Base-by-base conservation (phyloP, 1,140 invertebrate genomes). In the Riptortus pedestris region DNA sequence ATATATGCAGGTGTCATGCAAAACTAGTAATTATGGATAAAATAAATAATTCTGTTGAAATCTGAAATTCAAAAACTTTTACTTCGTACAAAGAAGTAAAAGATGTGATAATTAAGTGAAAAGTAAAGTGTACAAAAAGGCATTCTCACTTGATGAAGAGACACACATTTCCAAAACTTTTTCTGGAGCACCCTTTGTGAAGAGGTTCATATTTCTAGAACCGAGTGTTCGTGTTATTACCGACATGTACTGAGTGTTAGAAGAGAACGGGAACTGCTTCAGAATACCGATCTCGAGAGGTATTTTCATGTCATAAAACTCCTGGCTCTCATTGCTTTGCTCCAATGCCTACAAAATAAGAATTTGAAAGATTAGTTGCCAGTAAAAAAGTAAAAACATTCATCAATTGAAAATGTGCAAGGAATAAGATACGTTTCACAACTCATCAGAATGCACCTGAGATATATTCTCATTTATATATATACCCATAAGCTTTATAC, bases 101-200 rank as follows among this genome's bases (percentile, higher is more conserved):
- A n/a, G n/a, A n/a, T n/a, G n/a, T n/a, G n/a, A n/a, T n/a, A n/a
- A n/a, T n/a, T n/a, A n/a, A n/a, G n/a, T n/a, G n/a, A n/a, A n/a
- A n/a, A n/a, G n/a, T n/a, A n/a, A n/a, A n/a, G n/a, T n/a, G n/a
- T n/a, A n/a, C n/a, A n/a, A n/a, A n/a, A n/a, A n/a, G n/a, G n/a
- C n/a, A n/a, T n/a, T n/a, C 74, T 71, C 74, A 85, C 83, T 75
- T 65, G 85, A 80, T 63, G 83, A 78, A 58, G 78, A 76, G 62
- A 71, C 75, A 55, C 83, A 86, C 1, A 87, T 74, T 51, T 80
- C 79, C 1, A 77, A 72, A 38, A 95, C 86, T 78, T 90, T 92
- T 76, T 96, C 92, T 0, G 92, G 92, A 38, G 91, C 90, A 7
- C 92, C 92, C 75, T 96, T 96, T 59, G 87, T 85, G 72, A 87